Percentiles rank a stretch among this genome's conserved stretches.
Evolutionary conservation across 2,113 vertebrate genomes (phyloP).

Genomic region (Cyphotilapia sp.): DNA sequence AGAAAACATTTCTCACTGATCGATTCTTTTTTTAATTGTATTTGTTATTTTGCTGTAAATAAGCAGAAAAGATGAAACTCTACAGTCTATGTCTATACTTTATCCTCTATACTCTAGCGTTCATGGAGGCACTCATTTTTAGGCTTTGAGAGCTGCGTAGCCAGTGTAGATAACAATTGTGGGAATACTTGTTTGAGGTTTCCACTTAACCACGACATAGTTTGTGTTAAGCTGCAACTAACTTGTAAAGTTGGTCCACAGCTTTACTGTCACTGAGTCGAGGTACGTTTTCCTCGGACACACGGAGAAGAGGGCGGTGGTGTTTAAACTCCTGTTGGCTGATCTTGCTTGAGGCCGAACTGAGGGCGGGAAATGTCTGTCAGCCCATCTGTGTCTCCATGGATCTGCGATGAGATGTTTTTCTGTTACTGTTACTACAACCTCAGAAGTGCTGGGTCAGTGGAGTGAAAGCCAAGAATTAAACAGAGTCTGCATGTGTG

Average conservation of each 20-base stretch:
- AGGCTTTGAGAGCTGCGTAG: not conserved
- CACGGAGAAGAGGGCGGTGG: not conserved
- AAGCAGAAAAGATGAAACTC: not conserved
- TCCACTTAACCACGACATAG: not conserved
- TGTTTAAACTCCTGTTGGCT: not conserved
- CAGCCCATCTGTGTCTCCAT: not conserved
- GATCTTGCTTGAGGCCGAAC: not conserved
- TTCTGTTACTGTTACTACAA: not conserved
- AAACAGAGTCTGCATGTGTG: accelerated
- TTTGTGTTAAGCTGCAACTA: not conserved
- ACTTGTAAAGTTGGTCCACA: not conserved
- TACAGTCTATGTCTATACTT: not conserved
- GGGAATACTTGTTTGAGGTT: not conserved
- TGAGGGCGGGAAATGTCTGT: conserved; percentile 6
- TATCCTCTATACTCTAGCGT: not conserved
- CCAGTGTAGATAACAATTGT: not conserved
- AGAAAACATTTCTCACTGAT: not conserved
- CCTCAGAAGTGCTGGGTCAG: not conserved
- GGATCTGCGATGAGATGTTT: not conserved
- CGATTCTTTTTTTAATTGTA: not conserved
- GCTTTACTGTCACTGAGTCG: not conserved
- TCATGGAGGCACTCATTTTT: not conserved
- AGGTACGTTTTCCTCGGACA: not conserved
- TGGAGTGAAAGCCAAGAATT: not conserved
- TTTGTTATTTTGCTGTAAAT: not conserved